These are phyloP conservation scores for Melanostoma mellinum DNA, from an alignment of 2,888 invertebrate species.

Conservation along the genomic window DNA sequence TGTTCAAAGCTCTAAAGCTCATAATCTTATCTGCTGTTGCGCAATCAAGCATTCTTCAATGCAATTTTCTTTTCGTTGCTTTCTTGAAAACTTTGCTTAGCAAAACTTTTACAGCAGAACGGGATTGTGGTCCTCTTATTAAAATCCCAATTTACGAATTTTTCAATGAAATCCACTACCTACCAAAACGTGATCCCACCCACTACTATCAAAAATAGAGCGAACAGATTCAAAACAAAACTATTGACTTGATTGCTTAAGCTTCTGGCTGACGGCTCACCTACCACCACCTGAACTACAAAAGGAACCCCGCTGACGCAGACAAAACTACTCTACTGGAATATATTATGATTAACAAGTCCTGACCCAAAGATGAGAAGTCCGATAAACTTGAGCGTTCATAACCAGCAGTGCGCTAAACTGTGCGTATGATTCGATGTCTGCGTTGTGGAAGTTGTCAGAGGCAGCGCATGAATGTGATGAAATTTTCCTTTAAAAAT, in stretches of 20 bases:
- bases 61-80: too few relatives aligned
- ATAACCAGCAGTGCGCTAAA: conserved; percentile 25
- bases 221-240: conserved; percentile 3
- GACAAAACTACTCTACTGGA: conserved; percentile 57
- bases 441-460: conserved; percentile 46
- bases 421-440: conserved; percentile 60
- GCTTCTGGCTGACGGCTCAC: conserved; percentile 43
- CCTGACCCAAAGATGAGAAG: conserved; percentile 70
- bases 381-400: conserved; percentile 56
- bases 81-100: too few relatives aligned
- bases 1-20: too few relatives aligned
- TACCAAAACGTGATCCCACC: conserved; percentile 15
- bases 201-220: conserved; percentile 7
- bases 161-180: neutral
- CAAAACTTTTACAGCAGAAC: too few relatives aligned
- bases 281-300: conserved; percentile 42
- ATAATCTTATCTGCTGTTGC: too few relatives aligned
- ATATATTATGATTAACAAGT: conserved; percentile 61
- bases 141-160: too few relatives aligned
- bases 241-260: conserved; percentile 55
- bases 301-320: conserved; percentile 65
- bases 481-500: conserved; percentile 53
- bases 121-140: too few relatives aligned
- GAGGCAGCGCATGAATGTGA: conserved; percentile 53
- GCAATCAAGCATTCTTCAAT: too few relatives aligned